Base-by-base conservation (phyloP, 2,888 invertebrate genomes). In the Oxyscelio sp. region DNA sequence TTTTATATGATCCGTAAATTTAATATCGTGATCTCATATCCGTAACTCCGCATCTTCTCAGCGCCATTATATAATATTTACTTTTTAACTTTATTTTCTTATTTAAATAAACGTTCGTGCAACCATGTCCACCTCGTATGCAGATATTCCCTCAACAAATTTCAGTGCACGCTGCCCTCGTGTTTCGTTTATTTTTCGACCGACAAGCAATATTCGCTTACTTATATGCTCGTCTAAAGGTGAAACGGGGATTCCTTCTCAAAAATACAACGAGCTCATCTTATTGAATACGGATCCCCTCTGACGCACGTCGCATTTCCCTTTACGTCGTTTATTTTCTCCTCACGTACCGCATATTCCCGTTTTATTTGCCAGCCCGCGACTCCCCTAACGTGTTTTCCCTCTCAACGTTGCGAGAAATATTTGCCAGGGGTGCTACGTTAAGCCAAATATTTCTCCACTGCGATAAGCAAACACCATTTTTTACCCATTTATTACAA, bases 401-500 rank as follows among this genome's bases (percentile, higher is more conserved):
- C 73, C 73, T 71, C 77, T 78, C 87, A 88, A 88, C 88, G 85
- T 87, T 85, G 82, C 58, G 85, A 87, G 86, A 89, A 89, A 89
- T 89, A 90, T 90, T 89, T 90, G 85, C 87, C 71, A 74, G 73
- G 83, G 82, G 59, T 79, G 78, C 78, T 61, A 50, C 70, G 63
- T 48, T 68, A 70, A 48, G 65, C 70, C 75, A 75, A 70, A 75
- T 58, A 48, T 74, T 75, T 70, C 70, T 70, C 15, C 43, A 22
- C 48, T 17, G 61, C 52, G 66, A 61, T 48, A 31, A 73, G 61
- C 52, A 66, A 59, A 66, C 80, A 61, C 54, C 38, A 74, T 61
- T 68, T 80, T 80, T 74, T 52, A 66, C 4, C 50, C 59, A 66
- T 80, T 68, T 38, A 68, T 65, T 79, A 40, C 63, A 48, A 79